These are phyloP conservation scores for Nomada ruficornis DNA, from an alignment of 2,888 invertebrate genomes.

Conservation along the genomic window DNA sequence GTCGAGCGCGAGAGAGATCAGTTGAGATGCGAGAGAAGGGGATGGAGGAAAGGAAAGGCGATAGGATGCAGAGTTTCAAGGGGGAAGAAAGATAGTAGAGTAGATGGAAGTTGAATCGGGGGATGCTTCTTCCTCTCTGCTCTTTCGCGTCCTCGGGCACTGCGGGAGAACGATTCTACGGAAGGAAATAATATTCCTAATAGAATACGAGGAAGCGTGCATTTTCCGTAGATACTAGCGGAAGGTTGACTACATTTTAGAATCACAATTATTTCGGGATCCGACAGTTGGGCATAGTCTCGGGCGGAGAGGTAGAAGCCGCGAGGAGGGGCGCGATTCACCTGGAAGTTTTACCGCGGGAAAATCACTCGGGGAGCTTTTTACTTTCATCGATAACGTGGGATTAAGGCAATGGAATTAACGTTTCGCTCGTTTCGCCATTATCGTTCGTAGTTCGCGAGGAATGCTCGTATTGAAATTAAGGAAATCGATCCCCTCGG, in stretches of 20 bases:
- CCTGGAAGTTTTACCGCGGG: neutral
- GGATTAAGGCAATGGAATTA: conserved; percentile 41
- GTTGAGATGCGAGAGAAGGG: conserved; percentile 14
- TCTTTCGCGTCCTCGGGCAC: conserved; percentile 60
- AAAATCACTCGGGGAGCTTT: conserved; percentile 26
- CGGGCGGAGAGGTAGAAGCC: neutral
- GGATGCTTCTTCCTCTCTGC: conserved; percentile 62
- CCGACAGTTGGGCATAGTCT: neutral
- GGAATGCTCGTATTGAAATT: conserved; percentile 23
- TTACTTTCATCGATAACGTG: conserved; percentile 42
- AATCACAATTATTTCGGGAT: conserved; percentile 30
- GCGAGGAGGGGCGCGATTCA: neutral
- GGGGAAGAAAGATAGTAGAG: conserved; percentile 8
- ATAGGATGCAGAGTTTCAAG: neutral
- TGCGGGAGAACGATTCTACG: conserved; percentile 57
- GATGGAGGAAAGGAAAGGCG: neutral
- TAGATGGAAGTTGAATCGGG: conserved; percentile 44
- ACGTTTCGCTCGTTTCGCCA: conserved; percentile 29
- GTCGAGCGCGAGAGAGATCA: conserved; percentile 22
- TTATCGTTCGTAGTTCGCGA: conserved; percentile 14
- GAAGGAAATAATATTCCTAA: conserved; percentile 65
- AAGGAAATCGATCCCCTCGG: neutral
- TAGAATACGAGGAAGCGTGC: conserved; percentile 53
- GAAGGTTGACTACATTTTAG: conserved; percentile 29
- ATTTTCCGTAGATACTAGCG: conserved; percentile 25